phyloP scores from a whole-genome alignment of 1,140 invertebrate genomes.

The Agrypnia vestita region DNA sequence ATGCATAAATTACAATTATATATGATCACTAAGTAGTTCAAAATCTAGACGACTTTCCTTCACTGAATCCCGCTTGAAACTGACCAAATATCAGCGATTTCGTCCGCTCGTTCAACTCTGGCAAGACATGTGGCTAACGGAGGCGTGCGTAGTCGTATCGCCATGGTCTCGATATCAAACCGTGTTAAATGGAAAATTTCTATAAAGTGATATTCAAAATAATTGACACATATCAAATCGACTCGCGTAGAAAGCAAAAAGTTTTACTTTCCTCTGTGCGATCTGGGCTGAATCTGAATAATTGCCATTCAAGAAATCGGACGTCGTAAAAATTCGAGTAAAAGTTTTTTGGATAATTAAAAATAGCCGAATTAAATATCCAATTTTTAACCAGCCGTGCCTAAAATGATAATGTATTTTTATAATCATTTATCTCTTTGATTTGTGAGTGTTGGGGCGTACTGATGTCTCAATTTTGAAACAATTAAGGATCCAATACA shows the following conservation, averaged over 20 bases:
- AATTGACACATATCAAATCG: background rate
- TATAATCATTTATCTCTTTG: too few relatives aligned
- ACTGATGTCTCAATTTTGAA: too few relatives aligned
- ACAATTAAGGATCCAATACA: too few relatives aligned
- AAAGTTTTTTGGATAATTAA: background rate
- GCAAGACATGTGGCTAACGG: background rate
- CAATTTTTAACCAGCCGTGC: too few relatives aligned
- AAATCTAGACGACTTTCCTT: background rate
- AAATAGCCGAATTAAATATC: too few relatives aligned
- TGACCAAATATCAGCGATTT: background rate
- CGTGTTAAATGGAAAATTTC: conserved; percentile 3
- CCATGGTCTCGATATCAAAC: background rate
- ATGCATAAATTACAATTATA: too few relatives aligned
- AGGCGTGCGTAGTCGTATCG: background rate
- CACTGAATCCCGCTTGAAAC: background rate
- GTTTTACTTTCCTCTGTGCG: background rate
- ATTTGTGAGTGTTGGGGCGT: too few relatives aligned
- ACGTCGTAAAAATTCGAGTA: background rate
- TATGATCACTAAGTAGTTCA: too few relatives aligned
- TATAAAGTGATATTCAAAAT: background rate
- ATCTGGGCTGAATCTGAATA: background rate
- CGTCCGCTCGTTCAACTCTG: too few relatives aligned
- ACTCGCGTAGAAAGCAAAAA: conserved; percentile 7
- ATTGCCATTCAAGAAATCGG: background rate
- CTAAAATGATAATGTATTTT: too few relatives aligned